phyloP scores from a whole-genome alignment of 2,797 vertebrate species.

The Phoebastria nigripes region DNA sequence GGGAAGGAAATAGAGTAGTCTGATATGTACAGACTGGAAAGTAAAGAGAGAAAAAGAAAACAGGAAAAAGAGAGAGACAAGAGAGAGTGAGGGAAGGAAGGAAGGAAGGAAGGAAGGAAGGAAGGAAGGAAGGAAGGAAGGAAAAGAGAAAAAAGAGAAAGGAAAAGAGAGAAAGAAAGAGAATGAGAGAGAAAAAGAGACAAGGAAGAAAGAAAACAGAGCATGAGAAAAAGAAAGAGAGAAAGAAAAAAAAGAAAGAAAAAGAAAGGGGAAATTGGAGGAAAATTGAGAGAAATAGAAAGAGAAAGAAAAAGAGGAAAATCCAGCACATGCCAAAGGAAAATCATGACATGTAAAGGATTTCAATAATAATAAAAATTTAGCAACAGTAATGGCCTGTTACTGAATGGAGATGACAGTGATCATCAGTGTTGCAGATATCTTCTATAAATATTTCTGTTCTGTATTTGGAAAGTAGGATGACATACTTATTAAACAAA shows the following conservation, averaged over 20 bases:
- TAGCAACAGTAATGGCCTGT: background rate
- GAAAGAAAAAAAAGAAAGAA: no score
- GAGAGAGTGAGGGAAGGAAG: background rate
- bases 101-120: no score
- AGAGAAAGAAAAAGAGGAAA: background rate
- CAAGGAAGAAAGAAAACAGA: background rate
- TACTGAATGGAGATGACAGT: background rate
- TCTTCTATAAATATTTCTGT: conserved; percentile 2
- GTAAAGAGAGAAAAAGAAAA: background rate
- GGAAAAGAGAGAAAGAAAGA: background rate
- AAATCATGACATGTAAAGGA: background rate
- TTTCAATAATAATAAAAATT: background rate
- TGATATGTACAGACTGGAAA: background rate
- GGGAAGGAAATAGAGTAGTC: background rate
- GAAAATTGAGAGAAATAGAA: background rate
- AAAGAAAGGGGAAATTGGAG: background rate
- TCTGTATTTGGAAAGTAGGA: background rate
- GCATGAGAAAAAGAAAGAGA: background rate
- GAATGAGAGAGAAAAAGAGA: background rate
- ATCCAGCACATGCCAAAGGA: background rate
- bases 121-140: no score
- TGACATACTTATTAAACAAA: background rate
- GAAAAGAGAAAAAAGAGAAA: background rate
- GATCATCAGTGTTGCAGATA: background rate
- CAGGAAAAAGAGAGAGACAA: background rate